Conservation (phyloP, 2,113 vertebrate species). For the Harpagus bidentatus region DNA sequence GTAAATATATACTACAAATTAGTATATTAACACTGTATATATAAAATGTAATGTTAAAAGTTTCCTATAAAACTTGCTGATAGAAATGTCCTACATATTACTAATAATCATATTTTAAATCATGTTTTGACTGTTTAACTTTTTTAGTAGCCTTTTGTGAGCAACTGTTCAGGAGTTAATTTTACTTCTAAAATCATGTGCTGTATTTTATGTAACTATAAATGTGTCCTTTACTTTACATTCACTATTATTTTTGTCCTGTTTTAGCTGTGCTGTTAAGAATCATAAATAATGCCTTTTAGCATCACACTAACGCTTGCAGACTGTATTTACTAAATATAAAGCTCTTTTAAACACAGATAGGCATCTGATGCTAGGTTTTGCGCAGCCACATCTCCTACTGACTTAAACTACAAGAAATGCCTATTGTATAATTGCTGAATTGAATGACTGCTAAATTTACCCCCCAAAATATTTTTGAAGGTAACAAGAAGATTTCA, state of each 20-base stretch:
- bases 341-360: neutral
- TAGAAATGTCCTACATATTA: neutral
- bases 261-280: neutral
- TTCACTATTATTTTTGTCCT: neutral
- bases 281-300: neutral
- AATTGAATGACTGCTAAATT: neutral
- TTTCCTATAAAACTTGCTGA: neutral
- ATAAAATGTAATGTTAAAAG: neutral
- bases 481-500: neutral
- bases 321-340: neutral
- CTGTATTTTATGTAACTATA: neutral
- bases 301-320: neutral
- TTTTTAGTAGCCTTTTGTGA: neutral
- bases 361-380: neutral
- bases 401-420: neutral
- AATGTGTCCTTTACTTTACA: neutral
- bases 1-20: neutral
- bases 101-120: neutral
- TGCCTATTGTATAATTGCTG: neutral
- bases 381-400: neutral
- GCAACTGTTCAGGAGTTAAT: neutral
- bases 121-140: neutral
- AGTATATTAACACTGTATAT: neutral
- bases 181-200: neutral
- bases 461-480: neutral